A percentile compares a stretch with the other conserved stretches of the same genome.
Conservation (phyloP, 2,888 invertebrate genomes). For the Frankliniella fusca region DNA sequence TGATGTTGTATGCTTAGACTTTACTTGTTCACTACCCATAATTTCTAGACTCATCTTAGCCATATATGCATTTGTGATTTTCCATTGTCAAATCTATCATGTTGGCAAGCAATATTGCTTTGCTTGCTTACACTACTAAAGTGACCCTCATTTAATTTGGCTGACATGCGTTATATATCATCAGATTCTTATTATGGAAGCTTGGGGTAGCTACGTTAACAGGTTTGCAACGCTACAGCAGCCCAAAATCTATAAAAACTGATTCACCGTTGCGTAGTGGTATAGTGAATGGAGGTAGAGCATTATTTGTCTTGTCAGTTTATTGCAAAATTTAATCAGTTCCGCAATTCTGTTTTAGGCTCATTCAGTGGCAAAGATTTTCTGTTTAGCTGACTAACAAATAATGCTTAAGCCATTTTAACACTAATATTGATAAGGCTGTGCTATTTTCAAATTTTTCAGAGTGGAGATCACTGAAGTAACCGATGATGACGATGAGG, state of each 20-base stretch:
- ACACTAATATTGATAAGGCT: background rate
- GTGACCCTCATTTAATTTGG: background rate
- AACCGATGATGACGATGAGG: background rate
- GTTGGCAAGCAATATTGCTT: background rate
- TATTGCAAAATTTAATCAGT: background rate
- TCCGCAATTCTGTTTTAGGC: background rate
- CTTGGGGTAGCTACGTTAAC: background rate
- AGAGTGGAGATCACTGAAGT: constrained; percentile 7
- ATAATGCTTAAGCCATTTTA: background rate
- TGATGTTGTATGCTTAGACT: constrained; percentile 2
- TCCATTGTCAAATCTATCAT: background rate
- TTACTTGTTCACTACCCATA: background rate
- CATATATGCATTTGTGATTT: background rate
- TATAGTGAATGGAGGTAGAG: background rate
- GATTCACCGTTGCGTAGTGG: background rate
- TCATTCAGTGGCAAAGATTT: background rate
- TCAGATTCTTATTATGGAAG: background rate
- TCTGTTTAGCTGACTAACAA: background rate
- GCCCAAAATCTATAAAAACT: background rate
- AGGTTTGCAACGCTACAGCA: background rate
- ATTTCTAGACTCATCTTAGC: background rate
- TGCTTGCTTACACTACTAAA: background rate
- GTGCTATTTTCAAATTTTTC: background rate
- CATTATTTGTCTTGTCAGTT: background rate
- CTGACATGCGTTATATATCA: background rate